These are phyloP conservation scores for Pontoporia blainvillei DNA, from an alignment of 2,113 vertebrate species.

Conservation along the genomic window DNA sequence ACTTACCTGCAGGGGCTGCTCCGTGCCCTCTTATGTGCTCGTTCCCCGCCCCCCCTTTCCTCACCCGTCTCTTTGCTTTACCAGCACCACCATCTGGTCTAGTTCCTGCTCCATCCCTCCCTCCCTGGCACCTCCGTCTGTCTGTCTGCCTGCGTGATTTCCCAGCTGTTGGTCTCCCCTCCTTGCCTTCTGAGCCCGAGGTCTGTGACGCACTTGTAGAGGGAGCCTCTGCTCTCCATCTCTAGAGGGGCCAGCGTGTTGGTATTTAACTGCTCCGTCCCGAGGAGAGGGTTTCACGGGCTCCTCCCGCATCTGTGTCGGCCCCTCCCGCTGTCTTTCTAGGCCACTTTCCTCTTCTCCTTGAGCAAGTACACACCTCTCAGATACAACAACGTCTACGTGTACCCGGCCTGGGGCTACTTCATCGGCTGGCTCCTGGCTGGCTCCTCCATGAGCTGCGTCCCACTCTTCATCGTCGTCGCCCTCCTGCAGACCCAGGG, in stretches of 20 bases:
- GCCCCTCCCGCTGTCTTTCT: not conserved
- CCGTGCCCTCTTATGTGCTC: no score
- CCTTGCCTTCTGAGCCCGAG: rapidly evolving
- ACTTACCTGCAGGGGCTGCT: not conserved
- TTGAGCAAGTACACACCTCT: slow-evolving; percentile 91
- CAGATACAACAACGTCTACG: slow-evolving; percentile 91
- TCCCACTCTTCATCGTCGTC: slow-evolving; percentile 86
- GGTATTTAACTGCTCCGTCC: not conserved
- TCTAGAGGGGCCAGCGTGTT: not conserved
- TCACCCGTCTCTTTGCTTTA: not conserved
- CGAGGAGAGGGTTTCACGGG: not conserved
- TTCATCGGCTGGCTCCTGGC: slow-evolving; percentile 90
- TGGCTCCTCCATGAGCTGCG: slow-evolving; percentile 90
- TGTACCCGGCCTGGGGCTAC: slow-evolving; percentile 92
- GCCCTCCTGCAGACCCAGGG: slow-evolving; percentile 87
- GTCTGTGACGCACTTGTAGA: no score
- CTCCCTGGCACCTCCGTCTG: rapidly evolving
- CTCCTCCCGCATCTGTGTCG: not conserved
- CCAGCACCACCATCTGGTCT: not conserved
- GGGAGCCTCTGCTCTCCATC: not conserved
- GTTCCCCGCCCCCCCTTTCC: not conserved
- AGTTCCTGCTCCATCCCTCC: not conserved
- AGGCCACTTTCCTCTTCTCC: slow-evolving; percentile 94
- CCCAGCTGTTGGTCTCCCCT: not conserved
- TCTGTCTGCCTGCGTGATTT: rapidly evolving